Base-by-base conservation (phyloP, 2,888 invertebrate species). In the Tanytarsus gracilentus region DNA sequence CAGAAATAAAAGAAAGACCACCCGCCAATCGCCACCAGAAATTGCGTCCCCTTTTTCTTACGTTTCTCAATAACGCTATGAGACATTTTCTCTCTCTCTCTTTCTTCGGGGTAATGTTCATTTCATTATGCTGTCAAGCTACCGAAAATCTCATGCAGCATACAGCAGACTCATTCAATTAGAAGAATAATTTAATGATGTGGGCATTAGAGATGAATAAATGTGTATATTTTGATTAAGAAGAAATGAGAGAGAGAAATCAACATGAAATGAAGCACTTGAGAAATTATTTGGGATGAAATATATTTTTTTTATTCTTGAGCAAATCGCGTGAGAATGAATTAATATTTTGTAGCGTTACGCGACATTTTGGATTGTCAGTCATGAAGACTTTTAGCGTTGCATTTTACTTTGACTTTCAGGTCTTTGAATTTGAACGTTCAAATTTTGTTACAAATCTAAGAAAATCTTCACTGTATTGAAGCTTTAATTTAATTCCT, bases 151-250 rank as follows among this genome's bases (percentile, higher is more conserved):
- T 44, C 40, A 44, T 44, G 40, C 16, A 14, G 40, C 6, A 44
- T 44, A 23, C n/a, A 56, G 36, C 25, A 58, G 30, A 58, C 27
- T 58, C 58, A 58, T 58, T 58, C 58, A 58, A 58, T 58, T 58
- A 58, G 58, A 58, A 58, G 58, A 58, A 48, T 55, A 36, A 58
- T 18, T 44, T 58, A 58, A 58, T 58, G 48, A 58, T 58, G 48
- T 23, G 30, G 58, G 58, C 58, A 58, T 58, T 58, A 14, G n/a
- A n/a, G n/a, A n/a, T n/a, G n/a, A n/a, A n/a, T n/a, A n/a, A n/a
- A n/a, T n/a, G 26, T 27, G 23, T 21, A 36, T 55, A 25, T 36
- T 36, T 39, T 56, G 44, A 56, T 56, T 58, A 58, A 58, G 44
- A 23, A 44, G 18, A 18, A 9, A 44, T n/a, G n/a, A n/a, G n/a